Evolutionary conservation across 2,797 vertebrate species (phyloP), one percentile per base, ranked within the genome.

Genomic region (Gallinago stenura): DNA sequence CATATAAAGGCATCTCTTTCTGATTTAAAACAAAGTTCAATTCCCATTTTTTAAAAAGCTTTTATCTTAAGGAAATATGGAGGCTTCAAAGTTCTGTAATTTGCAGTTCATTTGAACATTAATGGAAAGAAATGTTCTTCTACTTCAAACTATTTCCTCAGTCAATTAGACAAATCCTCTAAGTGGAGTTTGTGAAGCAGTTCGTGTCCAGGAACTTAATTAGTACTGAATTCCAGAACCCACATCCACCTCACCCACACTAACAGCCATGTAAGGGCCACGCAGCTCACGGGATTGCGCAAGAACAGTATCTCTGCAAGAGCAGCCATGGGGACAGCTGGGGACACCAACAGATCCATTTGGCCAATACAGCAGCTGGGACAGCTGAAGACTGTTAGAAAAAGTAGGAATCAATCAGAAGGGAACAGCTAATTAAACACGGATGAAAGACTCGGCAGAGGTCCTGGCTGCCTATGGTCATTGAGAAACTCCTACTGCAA

Each of bases 131-230:
- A 97, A 95, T 83, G 92, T 96, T 98, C 96, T 95, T 97, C 95
- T 91, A 97, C 96, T 98, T 97, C 97, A 96, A 97, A 97, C 97
- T 97, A 93, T 97, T 97, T 98, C 97, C 87, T 98, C 97, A 97
- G 96, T 97, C 98, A 97, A 97, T 98, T 98, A 98, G 96, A 98
- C 96, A 98, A 98, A 98, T 97, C 97, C 96, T 98, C 91, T 97
- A 97, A 97, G 97, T 97, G 94, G 90, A 97, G 89, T 51, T 97
- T 91, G 95, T 96, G 97, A 98, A 98, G 96, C 71, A 89, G 93
- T 94, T 98, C 90, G 51, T 95, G 96, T 97, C 97, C 97, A 91
- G 97, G 95, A 98, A 89, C 97, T 97, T 97, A 97, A 98, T 98
- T 97, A 97, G 91, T 61, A 94, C 93, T 88, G 76, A 96, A 95